Conservation (phyloP, 2,113 vertebrate genomes). For the Lagopus leucura region DNA sequence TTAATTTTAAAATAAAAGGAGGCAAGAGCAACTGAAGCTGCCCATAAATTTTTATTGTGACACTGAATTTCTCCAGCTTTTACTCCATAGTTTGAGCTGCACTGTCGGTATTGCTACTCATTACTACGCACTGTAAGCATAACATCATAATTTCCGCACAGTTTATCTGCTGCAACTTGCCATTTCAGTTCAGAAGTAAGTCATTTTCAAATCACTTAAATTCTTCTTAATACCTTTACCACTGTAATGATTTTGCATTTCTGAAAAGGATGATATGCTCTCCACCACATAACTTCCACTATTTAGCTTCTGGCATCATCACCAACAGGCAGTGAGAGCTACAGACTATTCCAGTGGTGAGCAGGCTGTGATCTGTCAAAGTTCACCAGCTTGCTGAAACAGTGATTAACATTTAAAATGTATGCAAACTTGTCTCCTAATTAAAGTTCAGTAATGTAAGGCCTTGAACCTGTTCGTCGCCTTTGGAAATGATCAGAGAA, state of each 20-base stretch:
- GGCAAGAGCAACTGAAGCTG: not conserved
- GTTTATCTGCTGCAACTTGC: not conserved
- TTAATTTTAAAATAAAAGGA: not conserved
- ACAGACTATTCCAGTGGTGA: not conserved
- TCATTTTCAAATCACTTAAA: not conserved
- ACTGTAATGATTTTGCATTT: not conserved
- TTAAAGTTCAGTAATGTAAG: conserved; percentile 76
- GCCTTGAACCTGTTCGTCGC: conserved; percentile 72
- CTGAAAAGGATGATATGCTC: not conserved
- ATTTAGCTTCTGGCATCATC: not conserved
- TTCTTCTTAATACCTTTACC: not conserved
- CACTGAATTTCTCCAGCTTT: not conserved
- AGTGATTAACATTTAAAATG: conserved; percentile 77
- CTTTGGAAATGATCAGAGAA: conserved; percentile 73
- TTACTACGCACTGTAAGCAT: not conserved
- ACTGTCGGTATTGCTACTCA: not conserved
- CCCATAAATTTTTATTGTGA: not conserved
- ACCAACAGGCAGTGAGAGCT: not conserved
- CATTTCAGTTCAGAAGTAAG: not conserved
- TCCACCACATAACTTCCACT: not conserved
- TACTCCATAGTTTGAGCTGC: not conserved
- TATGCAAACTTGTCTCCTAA: conserved; percentile 69
- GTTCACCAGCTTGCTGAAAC: conserved; percentile 38
- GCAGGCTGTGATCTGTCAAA: conserved; percentile 56
- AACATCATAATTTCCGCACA: not conserved